These are phyloP conservation scores for Coendou prehensilis DNA, from an alignment of 2,797 vertebrate genomes.

Conservation along the genomic window DNA sequence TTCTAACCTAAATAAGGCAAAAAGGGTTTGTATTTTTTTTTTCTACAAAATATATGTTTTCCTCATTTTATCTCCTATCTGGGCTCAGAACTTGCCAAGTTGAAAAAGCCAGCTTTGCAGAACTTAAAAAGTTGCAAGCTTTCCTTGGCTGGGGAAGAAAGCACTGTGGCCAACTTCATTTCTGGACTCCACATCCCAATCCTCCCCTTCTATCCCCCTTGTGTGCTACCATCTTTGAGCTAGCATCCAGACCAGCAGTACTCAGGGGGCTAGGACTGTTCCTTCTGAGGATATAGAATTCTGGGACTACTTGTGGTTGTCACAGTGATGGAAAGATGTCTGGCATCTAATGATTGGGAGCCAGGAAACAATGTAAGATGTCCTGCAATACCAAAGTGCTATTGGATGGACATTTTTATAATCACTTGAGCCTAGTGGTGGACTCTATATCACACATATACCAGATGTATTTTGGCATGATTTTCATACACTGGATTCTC, in stretches of 20 bases:
- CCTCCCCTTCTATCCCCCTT: neutral
- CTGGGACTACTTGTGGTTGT: neutral
- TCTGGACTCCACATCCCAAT: neutral
- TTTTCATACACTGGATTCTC: neutral
- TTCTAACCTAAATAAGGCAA: neutral
- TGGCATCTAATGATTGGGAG: neutral
- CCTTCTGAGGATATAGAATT: neutral
- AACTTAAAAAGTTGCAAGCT: neutral
- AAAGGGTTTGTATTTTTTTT: neutral
- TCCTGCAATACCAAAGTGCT: neutral
- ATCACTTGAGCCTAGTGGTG: neutral
- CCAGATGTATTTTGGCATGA: neutral
- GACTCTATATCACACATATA: neutral
- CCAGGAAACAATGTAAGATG: neutral
- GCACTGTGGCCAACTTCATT: neutral
- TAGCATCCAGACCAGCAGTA: neutral
- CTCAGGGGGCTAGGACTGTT: neutral
- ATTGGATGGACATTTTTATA: neutral
- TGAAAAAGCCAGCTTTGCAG: constrained; percentile 30
- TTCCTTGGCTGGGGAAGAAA: neutral
- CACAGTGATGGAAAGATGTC: neutral
- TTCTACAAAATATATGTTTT: neutral
- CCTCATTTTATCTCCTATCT: neutral
- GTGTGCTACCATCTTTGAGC: neutral
- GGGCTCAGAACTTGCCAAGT: neutral